Conservation (phyloP, 2,797 vertebrate genomes). For the Myotis vivesi region DNA sequence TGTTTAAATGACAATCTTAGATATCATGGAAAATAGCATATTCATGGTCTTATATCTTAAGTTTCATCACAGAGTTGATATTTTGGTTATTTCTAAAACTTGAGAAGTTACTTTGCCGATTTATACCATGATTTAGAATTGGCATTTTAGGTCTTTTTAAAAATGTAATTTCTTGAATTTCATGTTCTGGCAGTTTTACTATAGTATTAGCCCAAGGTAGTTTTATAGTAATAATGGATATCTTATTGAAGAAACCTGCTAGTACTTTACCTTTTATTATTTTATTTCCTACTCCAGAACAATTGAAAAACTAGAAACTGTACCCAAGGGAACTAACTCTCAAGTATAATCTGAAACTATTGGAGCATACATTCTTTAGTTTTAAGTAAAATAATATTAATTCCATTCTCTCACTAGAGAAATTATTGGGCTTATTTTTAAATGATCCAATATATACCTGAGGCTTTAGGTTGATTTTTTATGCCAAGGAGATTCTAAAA, state of each 20-base stretch:
- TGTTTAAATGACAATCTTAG: background rate
- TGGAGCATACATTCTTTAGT: slow-evolving; percentile 36
- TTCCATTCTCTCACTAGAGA: slow-evolving; percentile 17
- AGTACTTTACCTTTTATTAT: slow-evolving; percentile 40
- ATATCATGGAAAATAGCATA: background rate
- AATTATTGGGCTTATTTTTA: slow-evolving; percentile 27
- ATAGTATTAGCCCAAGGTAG: slow-evolving; percentile 64
- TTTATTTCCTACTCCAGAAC: slow-evolving; percentile 61
- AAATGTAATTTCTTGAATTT: slow-evolving; percentile 56
- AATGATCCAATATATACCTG: slow-evolving; percentile 45
- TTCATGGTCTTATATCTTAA: background rate
- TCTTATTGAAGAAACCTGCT: slow-evolving; percentile 55
- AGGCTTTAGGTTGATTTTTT: slow-evolving; percentile 50
- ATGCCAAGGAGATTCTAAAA: slow-evolving; percentile 48
- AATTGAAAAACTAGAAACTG: slow-evolving; percentile 59
- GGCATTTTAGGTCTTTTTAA: slow-evolving; percentile 56
- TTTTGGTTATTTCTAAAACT: slow-evolving; percentile 56
- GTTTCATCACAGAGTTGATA: background rate
- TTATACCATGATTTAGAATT: slow-evolving; percentile 52
- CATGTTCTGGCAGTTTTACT: slow-evolving; percentile 54
- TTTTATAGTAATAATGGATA: slow-evolving; percentile 47
- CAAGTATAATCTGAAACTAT: slow-evolving; percentile 51
- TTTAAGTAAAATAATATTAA: slow-evolving; percentile 67
- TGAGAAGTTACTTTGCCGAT: background rate
- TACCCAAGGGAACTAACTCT: slow-evolving; percentile 41